Percentiles rank a stretch among this genome's conserved stretches.
Evolutionary conservation across 2,113 vertebrate genomes (phyloP).

Genomic region (Scatophagus argus): DNA sequence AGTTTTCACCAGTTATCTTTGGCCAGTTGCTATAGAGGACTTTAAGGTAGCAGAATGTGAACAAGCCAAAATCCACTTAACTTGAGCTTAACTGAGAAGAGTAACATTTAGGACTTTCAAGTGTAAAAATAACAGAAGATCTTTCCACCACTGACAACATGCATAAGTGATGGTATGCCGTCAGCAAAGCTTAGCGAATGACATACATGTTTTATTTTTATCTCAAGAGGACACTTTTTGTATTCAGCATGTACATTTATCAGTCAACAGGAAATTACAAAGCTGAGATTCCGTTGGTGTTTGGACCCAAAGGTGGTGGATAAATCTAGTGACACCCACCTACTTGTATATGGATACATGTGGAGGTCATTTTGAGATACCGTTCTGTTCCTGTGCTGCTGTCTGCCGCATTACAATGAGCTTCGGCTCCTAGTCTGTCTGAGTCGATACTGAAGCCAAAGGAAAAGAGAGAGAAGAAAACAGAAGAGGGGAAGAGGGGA

Average conservation of each 20-base stretch:
- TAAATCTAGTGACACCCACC: neutral
- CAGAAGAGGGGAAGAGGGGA: neutral
- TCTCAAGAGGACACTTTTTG: neutral
- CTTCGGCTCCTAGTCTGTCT: constrained; percentile 17
- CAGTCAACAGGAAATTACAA: neutral
- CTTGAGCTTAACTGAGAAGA: constrained; percentile 1
- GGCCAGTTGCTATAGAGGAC: no score
- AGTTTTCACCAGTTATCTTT: neutral
- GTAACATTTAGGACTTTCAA: constrained; percentile 29
- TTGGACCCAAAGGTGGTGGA: neutral
- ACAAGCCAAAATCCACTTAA: constrained; percentile 44
- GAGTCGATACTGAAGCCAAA: constrained; percentile 21
- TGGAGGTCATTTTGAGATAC: constrained; percentile 39
- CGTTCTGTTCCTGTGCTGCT: constrained; percentile 6
- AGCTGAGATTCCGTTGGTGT: neutral
- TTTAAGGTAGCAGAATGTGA: constrained; percentile 5
- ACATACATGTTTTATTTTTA: neutral
- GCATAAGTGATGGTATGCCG: neutral
- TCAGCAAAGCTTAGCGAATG: neutral
- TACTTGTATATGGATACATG: neutral
- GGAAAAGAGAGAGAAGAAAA: constrained; percentile 23
- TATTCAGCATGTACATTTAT: neutral
- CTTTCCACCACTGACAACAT: neutral
- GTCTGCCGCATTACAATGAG: constrained; percentile 58
- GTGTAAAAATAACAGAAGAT: constrained; percentile 1